Evolutionary conservation across 2,888 invertebrate species (phyloP).

Genomic region (Aelia acuminata): DNA sequence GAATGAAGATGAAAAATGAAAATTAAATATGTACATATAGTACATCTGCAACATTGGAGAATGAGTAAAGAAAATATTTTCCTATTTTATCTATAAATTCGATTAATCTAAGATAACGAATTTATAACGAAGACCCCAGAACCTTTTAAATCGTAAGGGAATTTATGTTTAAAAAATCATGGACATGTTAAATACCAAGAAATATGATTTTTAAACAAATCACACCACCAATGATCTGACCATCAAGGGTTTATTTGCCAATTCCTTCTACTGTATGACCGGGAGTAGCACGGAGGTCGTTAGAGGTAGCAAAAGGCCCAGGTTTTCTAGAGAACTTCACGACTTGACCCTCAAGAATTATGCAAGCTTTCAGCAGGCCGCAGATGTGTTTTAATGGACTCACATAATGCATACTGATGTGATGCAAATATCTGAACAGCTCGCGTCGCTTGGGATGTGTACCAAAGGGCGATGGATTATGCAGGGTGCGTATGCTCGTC

Average conservation of each 20-base stretch:
- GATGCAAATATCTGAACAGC: not conserved
- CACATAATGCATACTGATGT: constrained; percentile 22
- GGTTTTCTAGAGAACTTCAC: not conserved
- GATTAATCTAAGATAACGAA: no score
- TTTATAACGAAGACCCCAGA: no score
- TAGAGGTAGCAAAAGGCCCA: not conserved
- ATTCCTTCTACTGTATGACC: not conserved
- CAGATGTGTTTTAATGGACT: constrained; percentile 29
- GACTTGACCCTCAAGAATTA: not conserved
- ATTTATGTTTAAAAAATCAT: no score
- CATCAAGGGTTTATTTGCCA: not conserved
- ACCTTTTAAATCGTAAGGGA: no score
- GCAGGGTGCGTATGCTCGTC: not conserved
- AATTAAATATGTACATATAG: no score
- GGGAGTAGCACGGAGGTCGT: not conserved
- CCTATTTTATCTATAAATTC: no score
- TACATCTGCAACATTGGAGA: no score
- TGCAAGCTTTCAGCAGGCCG: not conserved
- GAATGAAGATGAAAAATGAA: no score
- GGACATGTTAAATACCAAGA: no score
- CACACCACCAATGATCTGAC: no score
- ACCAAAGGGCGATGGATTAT: not conserved
- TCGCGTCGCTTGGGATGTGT: not conserved
- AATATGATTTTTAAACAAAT: no score
- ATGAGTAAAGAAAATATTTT: no score